Evolutionary conservation across 1,140 invertebrate genomes (phyloP), one percentile per base, ranked within the genome.

Genomic region (Drosophila lacteicornis): DNA sequence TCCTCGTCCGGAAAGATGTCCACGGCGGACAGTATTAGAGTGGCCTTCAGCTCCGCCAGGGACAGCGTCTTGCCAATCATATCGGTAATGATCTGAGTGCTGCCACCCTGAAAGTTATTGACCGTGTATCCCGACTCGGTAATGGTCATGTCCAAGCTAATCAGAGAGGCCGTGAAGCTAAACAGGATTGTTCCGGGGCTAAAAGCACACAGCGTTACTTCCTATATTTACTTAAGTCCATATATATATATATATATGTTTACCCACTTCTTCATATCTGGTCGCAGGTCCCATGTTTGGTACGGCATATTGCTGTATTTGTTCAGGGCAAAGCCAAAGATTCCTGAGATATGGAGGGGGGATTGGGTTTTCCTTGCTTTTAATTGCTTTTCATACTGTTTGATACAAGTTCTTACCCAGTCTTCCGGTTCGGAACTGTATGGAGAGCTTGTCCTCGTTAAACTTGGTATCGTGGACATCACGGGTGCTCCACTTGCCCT

Each of bases 1-100:
- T 98, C 98, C 68, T 95, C 95, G 65, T 96, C 95, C 0, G 98
- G 98, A 92, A 98, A 99, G n/a, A 99, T 93, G 91, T 98, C 97
- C 42, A 98, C 95, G n/a, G 97, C 97, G 7, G 91, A 90, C 0
- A 82, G 60, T 4, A 90, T 91, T 2, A 93, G 71, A 0, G 74
- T 91, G n/a, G 83, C 77, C 68, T 87, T 93, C 1, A 93, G 65
- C 33, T 92, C 87, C 9, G 75, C 15, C 12, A 93, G 58, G 2
- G 88, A 91, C 1, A 92, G 11, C 0, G 91, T 92, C 49, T 88
- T 88, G n/a, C 92, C 92, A 15, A 93, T 73, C 81, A 92, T 91
- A 2, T 84, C 83, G 51, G 80, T 91, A 3, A 93, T 82, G 17
- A 73, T 65, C 13, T 82, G 74, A 7, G 92, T 92, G 45, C 81